Evolutionary conservation across 2,113 vertebrate genomes (phyloP), one percentile per base, ranked within the genome.

Genomic region (Hassar affinis): DNA sequence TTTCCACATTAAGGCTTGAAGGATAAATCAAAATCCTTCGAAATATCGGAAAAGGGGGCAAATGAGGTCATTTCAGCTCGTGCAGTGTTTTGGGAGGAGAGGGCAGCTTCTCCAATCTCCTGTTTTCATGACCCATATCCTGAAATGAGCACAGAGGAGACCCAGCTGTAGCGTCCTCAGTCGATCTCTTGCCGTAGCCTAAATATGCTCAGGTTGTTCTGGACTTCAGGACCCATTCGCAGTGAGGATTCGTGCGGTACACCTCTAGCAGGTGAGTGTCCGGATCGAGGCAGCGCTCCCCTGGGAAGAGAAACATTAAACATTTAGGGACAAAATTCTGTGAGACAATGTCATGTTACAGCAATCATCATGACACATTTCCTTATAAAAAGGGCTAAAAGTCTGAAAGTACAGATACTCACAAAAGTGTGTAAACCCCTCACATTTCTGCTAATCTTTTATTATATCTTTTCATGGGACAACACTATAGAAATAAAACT

Each of bases 191-290:
- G 85, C 76, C 69, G 51, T 7, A 49, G 38, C 9, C 11, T 20
- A 25, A 22, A 59, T 20, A 49, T 35, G 8, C 88, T 95, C 93
- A 95, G 88, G 89, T 93, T 78, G 90, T 85, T 79, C 93, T 93
- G 66, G 96, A 96, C 88, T 99, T 98, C 87, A 99, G 94, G 86
- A 98, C 93, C 98, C 98, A 99, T 84, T 97, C 95, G 89, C 97
- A 97, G 76, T 94, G 93, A 87, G 97, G 96, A 87, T 99, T 99
- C 11, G 94, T 94, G 76, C 35, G 94, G 92, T 98, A 96, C 54
- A 99, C 94, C 33, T 98, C 97, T 86, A 98, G 88, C 80, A 99
- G 92, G 51, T 94, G 90, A 0, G 97, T 94, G 51, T 98, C 96
- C 0, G 95, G 96, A 83, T 97, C 97, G 90, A 99, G 92, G 81